Conservation (phyloP, 1,140 invertebrate genomes). For the Yoshiicerus persimilis region DNA sequence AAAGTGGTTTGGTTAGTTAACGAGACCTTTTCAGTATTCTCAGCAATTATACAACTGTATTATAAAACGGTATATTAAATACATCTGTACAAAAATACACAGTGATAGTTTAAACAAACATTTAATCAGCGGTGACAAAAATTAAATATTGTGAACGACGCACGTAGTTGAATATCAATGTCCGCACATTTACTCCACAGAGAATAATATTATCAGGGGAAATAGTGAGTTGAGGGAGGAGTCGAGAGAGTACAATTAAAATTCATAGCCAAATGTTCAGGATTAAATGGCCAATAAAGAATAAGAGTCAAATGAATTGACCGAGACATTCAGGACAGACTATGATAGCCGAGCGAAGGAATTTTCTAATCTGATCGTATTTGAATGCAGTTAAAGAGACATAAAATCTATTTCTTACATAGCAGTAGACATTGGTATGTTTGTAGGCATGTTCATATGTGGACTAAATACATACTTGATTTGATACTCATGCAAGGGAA, state of each 20-base stretch:
- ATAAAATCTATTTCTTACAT: neutral
- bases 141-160: neutral
- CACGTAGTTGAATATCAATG: too few species aligned
- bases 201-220: too few species aligned
- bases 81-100: neutral
- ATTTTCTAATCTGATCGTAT: neutral
- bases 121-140: neutral
- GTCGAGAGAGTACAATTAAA: neutral
- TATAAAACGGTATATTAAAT: neutral
- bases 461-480: neutral
- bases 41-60: neutral
- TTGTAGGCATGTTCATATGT: neutral
- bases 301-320: neutral
- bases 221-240: too few species aligned
- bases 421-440: neutral
- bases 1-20: neutral
- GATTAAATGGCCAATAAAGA: neutral
- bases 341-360: neutral
- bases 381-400: neutral
- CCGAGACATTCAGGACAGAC: neutral
- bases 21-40: neutral
- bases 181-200: too few species aligned
- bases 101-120: neutral
- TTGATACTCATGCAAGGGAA: constrained; percentile 14
- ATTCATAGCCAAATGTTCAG: neutral